Evolutionary conservation across 1,140 invertebrate species (phyloP).

Genomic region (Steinernema khuongi): DNA sequence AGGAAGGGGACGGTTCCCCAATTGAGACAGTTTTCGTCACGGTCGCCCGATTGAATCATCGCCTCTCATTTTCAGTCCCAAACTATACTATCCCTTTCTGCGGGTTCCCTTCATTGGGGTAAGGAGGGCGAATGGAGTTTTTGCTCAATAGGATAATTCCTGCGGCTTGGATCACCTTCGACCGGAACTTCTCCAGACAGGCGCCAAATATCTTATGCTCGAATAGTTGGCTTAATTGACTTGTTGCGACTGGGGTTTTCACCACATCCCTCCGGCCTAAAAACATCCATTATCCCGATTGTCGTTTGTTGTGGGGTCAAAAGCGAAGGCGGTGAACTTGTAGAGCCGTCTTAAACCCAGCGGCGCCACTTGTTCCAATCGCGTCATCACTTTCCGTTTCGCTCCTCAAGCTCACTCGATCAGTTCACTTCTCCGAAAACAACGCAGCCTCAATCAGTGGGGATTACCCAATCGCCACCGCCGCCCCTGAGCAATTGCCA

Average conservation of each 20-base stretch:
- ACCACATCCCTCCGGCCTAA: not conserved
- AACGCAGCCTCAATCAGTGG: conserved; percentile 2
- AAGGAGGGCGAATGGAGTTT: not conserved
- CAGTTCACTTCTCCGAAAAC: not conserved
- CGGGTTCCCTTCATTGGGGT: not conserved
- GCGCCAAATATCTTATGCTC: conserved; percentile 10
- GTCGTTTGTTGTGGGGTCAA: not conserved
- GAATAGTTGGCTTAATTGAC: not conserved
- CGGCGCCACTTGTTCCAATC: not conserved
- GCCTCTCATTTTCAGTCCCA: too few relatives aligned
- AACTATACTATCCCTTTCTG: too few relatives aligned
- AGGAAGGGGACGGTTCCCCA: not conserved
- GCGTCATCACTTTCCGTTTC: not conserved
- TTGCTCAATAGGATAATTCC: not conserved
- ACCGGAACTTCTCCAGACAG: not conserved
- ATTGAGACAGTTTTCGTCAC: not conserved
- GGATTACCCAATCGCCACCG: conserved; percentile 2
- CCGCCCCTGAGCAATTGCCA: conserved; percentile 1
- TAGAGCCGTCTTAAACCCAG: not conserved
- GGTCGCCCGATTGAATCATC: not conserved
- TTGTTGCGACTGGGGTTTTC: not conserved
- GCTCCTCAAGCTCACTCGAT: not conserved
- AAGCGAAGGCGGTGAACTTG: conserved; percentile 3
- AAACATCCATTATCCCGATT: not conserved
- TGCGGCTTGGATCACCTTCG: not conserved